Conservation (phyloP, 2,888 invertebrate genomes). For the Hirtodrosophila alboralis region DNA sequence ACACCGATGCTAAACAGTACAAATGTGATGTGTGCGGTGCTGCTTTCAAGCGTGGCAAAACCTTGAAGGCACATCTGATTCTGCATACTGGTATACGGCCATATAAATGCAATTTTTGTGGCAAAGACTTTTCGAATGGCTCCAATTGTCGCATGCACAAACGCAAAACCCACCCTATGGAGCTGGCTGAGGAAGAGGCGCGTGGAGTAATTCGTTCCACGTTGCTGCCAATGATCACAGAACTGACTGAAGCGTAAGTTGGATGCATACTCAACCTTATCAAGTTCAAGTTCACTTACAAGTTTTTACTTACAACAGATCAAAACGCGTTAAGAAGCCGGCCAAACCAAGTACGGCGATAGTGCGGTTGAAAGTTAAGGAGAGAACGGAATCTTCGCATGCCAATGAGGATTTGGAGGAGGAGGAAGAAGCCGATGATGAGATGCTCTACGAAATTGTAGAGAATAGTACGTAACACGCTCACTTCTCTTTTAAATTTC, state of each 20-base stretch:
- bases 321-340: conserved; percentile 65
- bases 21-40: conserved; percentile 83
- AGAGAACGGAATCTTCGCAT: no score
- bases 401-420: conserved; percentile 21
- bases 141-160: conserved; percentile 84
- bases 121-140: conserved; percentile 83
- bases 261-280: not conserved
- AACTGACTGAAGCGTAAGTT: conserved; percentile 81
- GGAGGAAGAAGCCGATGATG: conserved; percentile 27
- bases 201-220: conserved; percentile 76
- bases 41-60: conserved; percentile 83
- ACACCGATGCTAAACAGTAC: conserved; percentile 81
- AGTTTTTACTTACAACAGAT: no score
- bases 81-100: conserved; percentile 83
- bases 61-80: conserved; percentile 83
- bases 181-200: conserved; percentile 83
- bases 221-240: conserved; percentile 81
- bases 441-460: conserved; percentile 53
- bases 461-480: conserved; percentile 47
- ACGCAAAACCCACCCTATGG: conserved; percentile 82
- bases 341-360: conserved; percentile 50
- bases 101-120: conserved; percentile 83
- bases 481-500: not conserved
- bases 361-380: conserved; percentile 14
- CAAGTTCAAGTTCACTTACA: no score